Percentiles rank a stretch among this genome's conserved stretches.
These are phyloP conservation scores for Drosophila ustulata DNA, from an alignment of 2,888 invertebrate genomes.

Conservation along the genomic window DNA sequence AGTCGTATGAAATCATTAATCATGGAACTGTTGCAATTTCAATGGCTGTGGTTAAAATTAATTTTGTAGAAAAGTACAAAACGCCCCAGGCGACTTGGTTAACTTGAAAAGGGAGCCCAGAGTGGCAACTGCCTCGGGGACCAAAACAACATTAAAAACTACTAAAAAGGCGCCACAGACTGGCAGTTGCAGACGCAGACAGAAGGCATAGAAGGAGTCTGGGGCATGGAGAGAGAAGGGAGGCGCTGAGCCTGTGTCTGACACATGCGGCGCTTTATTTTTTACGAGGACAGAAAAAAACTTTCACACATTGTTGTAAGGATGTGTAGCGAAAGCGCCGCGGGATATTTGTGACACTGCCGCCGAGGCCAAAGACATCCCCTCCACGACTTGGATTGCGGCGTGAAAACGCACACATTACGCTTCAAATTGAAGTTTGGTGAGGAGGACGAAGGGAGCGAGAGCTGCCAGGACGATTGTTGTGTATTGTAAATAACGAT, in stretches of 20 bases:
- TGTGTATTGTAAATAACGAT: constrained; percentile 78
- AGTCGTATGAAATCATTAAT: constrained; percentile 80
- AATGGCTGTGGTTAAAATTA: constrained; percentile 75
- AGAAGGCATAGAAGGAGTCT: constrained; percentile 20
- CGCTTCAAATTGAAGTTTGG: constrained; percentile 22
- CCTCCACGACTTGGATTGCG: constrained; percentile 22
- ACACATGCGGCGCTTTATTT: constrained; percentile 79
- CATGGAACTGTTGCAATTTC: constrained; percentile 76
- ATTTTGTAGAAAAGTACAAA: constrained; percentile 73
- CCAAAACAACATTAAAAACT: constrained; percentile 80
- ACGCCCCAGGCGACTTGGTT: constrained; percentile 49
- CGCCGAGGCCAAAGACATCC: constrained; percentile 31
- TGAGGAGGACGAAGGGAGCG: constrained; percentile 6
- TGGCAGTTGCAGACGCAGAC: constrained; percentile 14
- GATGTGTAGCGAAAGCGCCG: constrained; percentile 75
- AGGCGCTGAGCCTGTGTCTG: constrained; percentile 65
- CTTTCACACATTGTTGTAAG: constrained; percentile 82
- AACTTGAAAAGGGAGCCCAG: constrained; percentile 11
- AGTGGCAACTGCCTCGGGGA: constrained; percentile 69
- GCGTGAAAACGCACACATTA: constrained; percentile 76
- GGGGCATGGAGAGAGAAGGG: constrained; percentile 9
- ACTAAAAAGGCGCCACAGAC: constrained; percentile 60
- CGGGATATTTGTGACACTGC: constrained; percentile 73
- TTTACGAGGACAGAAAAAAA: constrained; percentile 65
- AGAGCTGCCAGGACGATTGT: constrained; percentile 31